Evolutionary conservation across 2,797 vertebrate genomes (phyloP), one percentile per base, ranked within the genome.

Genomic region (Manis crassicaudata): DNA sequence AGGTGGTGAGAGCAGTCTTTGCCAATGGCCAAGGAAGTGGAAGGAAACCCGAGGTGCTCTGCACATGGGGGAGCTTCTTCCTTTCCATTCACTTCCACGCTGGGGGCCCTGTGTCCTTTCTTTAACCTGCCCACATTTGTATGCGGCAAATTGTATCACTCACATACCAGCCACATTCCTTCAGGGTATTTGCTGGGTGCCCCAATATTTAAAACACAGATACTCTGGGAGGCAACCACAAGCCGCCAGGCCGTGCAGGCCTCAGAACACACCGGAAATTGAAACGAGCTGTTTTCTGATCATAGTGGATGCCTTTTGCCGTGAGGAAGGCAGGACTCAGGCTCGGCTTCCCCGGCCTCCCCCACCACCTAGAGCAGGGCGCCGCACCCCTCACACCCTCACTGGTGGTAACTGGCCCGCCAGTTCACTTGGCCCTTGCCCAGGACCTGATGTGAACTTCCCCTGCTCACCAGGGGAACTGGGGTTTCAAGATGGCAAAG

Each of bases 151-250:
- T 17, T n/a, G 10, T 7, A 20, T 90, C 70, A 90, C n/a, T 83
- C 20, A 87, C 20, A 84, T 92, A 58, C 68, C 12, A 88, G 37
- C 27, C 50, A 95, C 72, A 95, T 13, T 92, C 58, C 20, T 90
- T 63, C 86, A 40, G 40, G 50, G 56, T 14, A 68, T 58, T 92
- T 94, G 2, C n/a, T 83, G 21, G 27, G n/a, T 85, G 40, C 67
- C 40, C 23, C 35, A 40, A 70, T 81, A 82, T 92, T 96, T 68
- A 95, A 97, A 91, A 90, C 13, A 32, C 18, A 25, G 68, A 50
- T 83, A 35, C 90, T 80, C 11, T 84, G n/a, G 40, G 40, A 90
- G 70, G 25, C 10, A 50, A 46, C 3, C 54, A 40, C 21, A 35
- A 50, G 56, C 12, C 46, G 6, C n/a, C 43, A 77, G 62, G 46